Conservation (phyloP, 2,797 vertebrate species). For the Kryptolebias ocellatus region DNA sequence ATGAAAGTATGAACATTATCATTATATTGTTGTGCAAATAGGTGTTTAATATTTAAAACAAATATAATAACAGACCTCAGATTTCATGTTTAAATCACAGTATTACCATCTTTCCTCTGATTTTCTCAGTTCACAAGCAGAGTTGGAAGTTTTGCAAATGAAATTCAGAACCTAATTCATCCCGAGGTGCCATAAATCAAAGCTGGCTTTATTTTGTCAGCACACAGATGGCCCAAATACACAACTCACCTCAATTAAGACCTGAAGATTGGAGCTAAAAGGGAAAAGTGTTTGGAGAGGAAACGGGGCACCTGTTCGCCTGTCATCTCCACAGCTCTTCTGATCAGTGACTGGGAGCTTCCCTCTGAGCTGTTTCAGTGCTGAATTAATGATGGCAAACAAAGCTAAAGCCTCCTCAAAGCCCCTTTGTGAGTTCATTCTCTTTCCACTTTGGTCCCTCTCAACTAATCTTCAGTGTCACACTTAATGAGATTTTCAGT, state of each 20-base stretch:
- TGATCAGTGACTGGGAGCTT: constrained; percentile 69
- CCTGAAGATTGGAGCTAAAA: constrained; percentile 57
- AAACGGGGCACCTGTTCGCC: constrained; percentile 76
- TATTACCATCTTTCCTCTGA: neutral
- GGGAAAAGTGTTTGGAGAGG: constrained; percentile 59
- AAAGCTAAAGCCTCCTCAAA: constrained; percentile 73
- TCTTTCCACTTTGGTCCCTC: constrained; percentile 75
- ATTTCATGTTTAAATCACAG: neutral
- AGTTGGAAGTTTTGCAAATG: constrained; percentile 37
- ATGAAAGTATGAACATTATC: too few relatives aligned
- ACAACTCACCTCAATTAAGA: constrained; percentile 80
- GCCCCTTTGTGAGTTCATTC: constrained; percentile 76
- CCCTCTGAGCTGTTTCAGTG: constrained; percentile 69
- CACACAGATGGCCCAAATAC: constrained; percentile 78
- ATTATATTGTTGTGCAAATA: neutral
- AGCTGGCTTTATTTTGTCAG: constrained; percentile 79
- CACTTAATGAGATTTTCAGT: constrained; percentile 85
- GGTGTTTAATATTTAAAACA: neutral
- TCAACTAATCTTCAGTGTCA: constrained; percentile 85
- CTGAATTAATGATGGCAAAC: constrained; percentile 84
- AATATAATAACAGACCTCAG: neutral
- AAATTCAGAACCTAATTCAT: constrained; percentile 71
- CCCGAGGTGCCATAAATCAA: constrained; percentile 82
- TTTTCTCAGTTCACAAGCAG: constrained; percentile 31
- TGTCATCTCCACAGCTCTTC: constrained; percentile 73